Percentiles rank a stretch among this genome's conserved stretches.
These are phyloP conservation scores for Cheilosia scutellata DNA, from an alignment of 2,888 invertebrate genomes.

Conservation along the genomic window DNA sequence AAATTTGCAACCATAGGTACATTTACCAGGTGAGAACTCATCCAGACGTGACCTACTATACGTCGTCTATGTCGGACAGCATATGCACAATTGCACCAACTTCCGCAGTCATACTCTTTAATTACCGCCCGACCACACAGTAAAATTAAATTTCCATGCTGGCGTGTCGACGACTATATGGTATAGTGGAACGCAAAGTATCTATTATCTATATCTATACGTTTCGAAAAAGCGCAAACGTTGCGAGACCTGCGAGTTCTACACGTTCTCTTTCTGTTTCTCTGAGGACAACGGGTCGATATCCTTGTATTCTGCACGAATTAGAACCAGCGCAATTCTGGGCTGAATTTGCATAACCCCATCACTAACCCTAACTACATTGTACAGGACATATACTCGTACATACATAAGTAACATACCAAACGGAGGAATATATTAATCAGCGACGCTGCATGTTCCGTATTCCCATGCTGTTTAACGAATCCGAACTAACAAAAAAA, in stretches of 20 bases:
- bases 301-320: slow-evolving; percentile 2
- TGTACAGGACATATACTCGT: background rate
- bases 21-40: slow-evolving; percentile 29
- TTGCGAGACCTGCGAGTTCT: background rate
- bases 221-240: slow-evolving; percentile 32
- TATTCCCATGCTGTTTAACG: slow-evolving; percentile 7
- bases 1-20: slow-evolving; percentile 34
- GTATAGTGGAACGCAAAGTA: slow-evolving; percentile 15
- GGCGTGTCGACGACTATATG: slow-evolving; percentile 21
- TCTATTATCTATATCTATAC: background rate
- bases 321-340: background rate
- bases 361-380: background rate
- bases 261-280: background rate
- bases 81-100: background rate
- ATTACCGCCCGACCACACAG: slow-evolving; percentile 41
- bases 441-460: slow-evolving; percentile 23
- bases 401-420: background rate
- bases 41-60: slow-evolving; percentile 29
- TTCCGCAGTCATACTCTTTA: slow-evolving; percentile 37
- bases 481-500: background rate
- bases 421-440: slow-evolving; percentile 18
- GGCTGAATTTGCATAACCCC: slow-evolving; percentile 37
- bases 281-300: slow-evolving; percentile 19
- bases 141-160: slow-evolving; percentile 39
- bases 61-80: too few species aligned